A percentile compares a stretch with the other conserved stretches of the same genome.
These are phyloP conservation scores for Dusona sp. DNA, from an alignment of 2,888 invertebrate genomes.

Conservation along the genomic window DNA sequence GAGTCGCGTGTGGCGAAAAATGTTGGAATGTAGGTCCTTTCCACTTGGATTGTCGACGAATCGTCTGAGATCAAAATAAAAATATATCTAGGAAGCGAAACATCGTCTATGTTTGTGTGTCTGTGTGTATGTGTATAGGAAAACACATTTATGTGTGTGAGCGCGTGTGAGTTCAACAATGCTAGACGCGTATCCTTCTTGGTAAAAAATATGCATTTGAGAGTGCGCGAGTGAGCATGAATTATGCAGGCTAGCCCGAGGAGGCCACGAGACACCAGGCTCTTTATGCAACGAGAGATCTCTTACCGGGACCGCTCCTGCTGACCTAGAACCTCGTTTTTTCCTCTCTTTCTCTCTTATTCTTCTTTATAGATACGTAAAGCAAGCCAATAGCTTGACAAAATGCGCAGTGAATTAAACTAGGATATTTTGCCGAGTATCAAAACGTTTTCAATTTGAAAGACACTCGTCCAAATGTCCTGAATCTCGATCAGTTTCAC, in stretches of 20 bases:
- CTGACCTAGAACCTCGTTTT: conserved; percentile 76
- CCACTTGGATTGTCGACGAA: not conserved
- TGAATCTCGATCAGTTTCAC: conserved; percentile 55
- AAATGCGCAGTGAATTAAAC: conserved; percentile 42
- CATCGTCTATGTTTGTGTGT: conserved; percentile 20
- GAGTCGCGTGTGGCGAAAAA: not conserved
- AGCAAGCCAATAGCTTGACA: conserved; percentile 13
- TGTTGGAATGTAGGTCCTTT: not conserved
- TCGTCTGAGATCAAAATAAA: conserved; percentile 8
- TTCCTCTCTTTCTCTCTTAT: conserved; percentile 8
- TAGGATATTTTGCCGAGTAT: conserved; percentile 50
- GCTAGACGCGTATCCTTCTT: conserved; percentile 61
- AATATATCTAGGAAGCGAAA: conserved; percentile 36
- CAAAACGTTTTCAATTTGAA: conserved; percentile 47
- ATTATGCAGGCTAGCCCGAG: conserved; percentile 77
- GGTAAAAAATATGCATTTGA: conserved; percentile 65
- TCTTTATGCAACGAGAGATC: conserved; percentile 71
- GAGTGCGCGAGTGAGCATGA: conserved; percentile 74
- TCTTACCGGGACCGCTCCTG: conserved; percentile 72
- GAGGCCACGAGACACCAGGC: conserved; percentile 63
- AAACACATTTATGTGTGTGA: not conserved
- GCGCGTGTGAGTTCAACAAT: conserved; percentile 28
- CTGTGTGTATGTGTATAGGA: not conserved
- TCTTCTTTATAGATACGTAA: conserved; percentile 25
- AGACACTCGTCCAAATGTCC: conserved; percentile 47